These are phyloP conservation scores for Macrochelys suwanniensis DNA, from an alignment of 2,797 vertebrate genomes.

Conservation along the genomic window DNA sequence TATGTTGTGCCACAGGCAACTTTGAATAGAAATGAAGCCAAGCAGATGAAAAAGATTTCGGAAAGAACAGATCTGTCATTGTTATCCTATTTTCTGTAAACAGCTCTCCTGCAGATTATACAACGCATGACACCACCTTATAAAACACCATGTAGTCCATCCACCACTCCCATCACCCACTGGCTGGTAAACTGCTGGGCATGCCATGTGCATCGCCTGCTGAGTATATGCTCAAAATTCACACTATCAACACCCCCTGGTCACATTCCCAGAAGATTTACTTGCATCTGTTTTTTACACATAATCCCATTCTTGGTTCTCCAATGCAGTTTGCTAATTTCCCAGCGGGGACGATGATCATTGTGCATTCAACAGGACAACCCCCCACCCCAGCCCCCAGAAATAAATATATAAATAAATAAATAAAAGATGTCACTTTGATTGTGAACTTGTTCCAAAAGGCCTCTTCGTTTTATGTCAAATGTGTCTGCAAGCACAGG, in stretches of 20 bases:
- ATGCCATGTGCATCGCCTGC: not conserved
- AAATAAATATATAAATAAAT: not conserved
- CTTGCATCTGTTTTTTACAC: rapidly evolving
- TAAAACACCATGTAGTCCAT: not conserved
- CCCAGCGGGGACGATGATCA: not conserved
- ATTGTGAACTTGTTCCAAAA: not conserved
- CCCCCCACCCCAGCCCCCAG: not conserved
- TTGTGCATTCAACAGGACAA: not conserved
- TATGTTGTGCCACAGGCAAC: not conserved
- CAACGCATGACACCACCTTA: not conserved
- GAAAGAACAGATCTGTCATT: not conserved
- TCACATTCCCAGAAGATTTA: not conserved
- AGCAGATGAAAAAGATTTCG: not conserved
- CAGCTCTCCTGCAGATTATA: not conserved
- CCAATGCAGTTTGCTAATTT: not conserved
- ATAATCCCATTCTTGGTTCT: not conserved
- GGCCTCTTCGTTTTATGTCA: not conserved
- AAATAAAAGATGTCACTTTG: not conserved
- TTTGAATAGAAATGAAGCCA: slow-evolving; percentile 20
- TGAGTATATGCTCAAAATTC: not conserved
- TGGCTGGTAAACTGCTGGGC: not conserved
- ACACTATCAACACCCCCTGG: rapidly evolving
- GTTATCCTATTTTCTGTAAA: not conserved
- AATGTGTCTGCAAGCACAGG: not conserved
- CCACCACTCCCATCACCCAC: not conserved